Percentiles rank a stretch among this genome's conserved stretches.
These are phyloP conservation scores for Anarhynchus alexandrinus DNA, from an alignment of 2,113 vertebrate genomes.

Conservation along the genomic window DNA sequence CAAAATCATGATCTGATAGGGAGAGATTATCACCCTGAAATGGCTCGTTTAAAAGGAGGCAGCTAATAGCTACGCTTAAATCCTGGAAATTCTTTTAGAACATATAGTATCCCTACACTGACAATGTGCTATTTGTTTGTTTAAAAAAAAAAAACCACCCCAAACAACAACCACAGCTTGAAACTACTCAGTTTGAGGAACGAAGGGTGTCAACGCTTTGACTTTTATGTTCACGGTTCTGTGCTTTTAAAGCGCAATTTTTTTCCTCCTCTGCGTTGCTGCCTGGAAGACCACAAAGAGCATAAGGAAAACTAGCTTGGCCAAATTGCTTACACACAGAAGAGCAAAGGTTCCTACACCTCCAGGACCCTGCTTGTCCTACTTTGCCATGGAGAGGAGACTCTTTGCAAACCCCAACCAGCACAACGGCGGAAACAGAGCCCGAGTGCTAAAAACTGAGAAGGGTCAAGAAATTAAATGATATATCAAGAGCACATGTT, in stretches of 20 bases:
- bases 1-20: conserved; percentile 10
- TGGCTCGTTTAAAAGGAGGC: background rate
- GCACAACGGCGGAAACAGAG: background rate
- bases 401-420: background rate
- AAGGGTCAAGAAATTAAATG: background rate
- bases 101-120: background rate
- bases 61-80: background rate
- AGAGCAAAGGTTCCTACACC: background rate
- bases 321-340: background rate
- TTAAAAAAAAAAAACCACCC: background rate
- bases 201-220: background rate
- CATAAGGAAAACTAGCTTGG: background rate
- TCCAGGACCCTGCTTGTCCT: background rate
- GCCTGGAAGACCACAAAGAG: background rate
- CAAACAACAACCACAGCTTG: background rate
- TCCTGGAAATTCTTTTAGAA: background rate
- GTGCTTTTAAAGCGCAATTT: background rate
- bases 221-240: background rate
- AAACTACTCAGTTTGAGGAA: background rate
- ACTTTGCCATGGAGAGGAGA: background rate
- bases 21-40: conserved; percentile 25
- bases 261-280: background rate
- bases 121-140: background rate
- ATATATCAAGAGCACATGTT: background rate
- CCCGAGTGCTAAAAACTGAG: background rate